Evolutionary conservation across 2,888 invertebrate species (phyloP), one percentile per base, ranked within the genome.

Genomic region (Chamaedrilus cognettii): DNA sequence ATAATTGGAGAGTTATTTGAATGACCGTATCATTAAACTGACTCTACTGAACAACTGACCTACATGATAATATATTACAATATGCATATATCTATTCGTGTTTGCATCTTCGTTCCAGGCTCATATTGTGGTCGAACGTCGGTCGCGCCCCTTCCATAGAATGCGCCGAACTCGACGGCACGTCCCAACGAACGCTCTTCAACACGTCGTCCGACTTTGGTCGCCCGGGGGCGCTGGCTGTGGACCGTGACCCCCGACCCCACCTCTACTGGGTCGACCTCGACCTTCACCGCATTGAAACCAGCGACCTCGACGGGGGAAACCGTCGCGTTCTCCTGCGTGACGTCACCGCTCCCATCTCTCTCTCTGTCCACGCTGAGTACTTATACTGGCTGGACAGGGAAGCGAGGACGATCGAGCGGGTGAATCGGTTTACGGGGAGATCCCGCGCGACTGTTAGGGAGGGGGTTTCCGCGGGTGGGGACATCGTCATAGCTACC

Each of bases 231-330:
- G 80, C 83, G 3, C 74, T 85, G 4, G 77, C 83, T 3, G 78
- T 85, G 7, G 85, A 85, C 28, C 3, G 35, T 30, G 2, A 42
- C 60, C n/a, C n/a, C n/a, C n/a, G n/a, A n/a, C n/a, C n/a, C n/a
- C 4, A 89, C 90, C 86, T 96, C 1, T 96, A 91, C 84, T 96
- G 94, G 92, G 90, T 93, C 0, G 91, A 91, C 78, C 88, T 75
- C 1, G 77, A 76, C 0, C 75, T 88, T 11, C 87, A 90, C 59
- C 88, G 90, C 73, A 92, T 97, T 73, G 93, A 93, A 80, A 89
- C 89, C 69, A 89, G 91, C 69, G 91, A 93, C 76, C 87, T 96
- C 19, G 89, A 90, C 77, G 93, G 93, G 15, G 88, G 88, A 58
- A 77, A 83, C 72, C 74, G 82, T 7, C 74, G 76, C 26, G 76